Conservation (phyloP, 2,113 vertebrate species). For the Mystacornis crossleyi region DNA sequence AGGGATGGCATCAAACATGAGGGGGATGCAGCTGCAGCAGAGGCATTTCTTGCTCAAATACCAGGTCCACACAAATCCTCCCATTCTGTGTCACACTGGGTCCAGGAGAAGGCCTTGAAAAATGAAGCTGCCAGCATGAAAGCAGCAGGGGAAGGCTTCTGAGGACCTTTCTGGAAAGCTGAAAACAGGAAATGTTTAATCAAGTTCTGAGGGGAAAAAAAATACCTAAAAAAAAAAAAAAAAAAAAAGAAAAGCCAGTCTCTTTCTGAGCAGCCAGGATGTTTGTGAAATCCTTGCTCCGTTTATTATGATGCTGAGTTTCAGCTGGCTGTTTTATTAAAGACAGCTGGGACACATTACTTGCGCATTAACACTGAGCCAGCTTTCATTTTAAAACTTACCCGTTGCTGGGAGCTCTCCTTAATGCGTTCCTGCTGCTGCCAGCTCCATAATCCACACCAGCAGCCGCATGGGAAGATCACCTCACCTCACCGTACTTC, state of each 20-base stretch:
- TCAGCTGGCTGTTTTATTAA: slow-evolving; percentile 71
- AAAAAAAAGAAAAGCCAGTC: background rate
- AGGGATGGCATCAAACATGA: background rate
- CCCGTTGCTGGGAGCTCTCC: slow-evolving; percentile 51
- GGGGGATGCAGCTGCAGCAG: background rate
- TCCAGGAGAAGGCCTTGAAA: background rate
- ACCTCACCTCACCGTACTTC: background rate
- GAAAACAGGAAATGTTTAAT: slow-evolving; percentile 78
- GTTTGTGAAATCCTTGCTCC: slow-evolving; percentile 72
- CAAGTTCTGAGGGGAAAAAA: slow-evolving; percentile 19
- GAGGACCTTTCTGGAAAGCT: slow-evolving; percentile 56
- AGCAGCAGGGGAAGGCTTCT: background rate
- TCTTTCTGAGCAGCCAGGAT: slow-evolving; percentile 67
- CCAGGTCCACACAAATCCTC: background rate
- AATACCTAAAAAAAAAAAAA: background rate
- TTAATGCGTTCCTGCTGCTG: slow-evolving; percentile 64
- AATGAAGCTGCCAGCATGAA: background rate
- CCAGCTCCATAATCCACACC: slow-evolving; percentile 63
- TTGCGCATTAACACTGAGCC: slow-evolving; percentile 73
- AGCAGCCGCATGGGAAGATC: slow-evolving; percentile 24
- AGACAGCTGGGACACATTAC: slow-evolving; percentile 76
- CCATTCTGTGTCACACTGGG: fast-evolving
- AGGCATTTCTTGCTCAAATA: background rate
- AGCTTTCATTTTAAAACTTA: slow-evolving; percentile 69
- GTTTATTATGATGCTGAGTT: slow-evolving; percentile 72